phyloP scores from a whole-genome alignment of 2,888 invertebrate species.

The Philonicus albiceps region DNA sequence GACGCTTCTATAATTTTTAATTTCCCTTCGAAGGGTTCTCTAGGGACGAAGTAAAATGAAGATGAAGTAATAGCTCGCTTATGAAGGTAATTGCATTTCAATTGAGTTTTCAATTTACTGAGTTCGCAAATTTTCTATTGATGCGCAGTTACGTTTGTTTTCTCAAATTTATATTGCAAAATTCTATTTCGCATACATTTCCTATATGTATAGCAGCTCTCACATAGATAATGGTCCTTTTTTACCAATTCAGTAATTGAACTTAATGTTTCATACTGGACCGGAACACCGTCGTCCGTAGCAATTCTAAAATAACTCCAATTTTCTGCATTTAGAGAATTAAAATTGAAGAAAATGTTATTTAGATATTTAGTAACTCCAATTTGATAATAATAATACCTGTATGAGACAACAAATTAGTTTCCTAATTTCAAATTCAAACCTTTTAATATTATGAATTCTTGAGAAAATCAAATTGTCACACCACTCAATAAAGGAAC shows the following conservation, averaged over 20 bases:
- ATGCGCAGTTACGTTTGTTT: neutral
- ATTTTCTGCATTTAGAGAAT: neutral
- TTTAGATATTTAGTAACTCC: no score
- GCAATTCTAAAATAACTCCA: neutral
- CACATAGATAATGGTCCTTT: neutral
- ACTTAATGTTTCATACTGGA: neutral
- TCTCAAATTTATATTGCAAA: neutral
- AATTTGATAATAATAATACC: no score
- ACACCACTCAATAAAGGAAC: no score
- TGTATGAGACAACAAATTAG: no score
- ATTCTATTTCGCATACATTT: neutral
- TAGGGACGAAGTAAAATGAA: neutral
- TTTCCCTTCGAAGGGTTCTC: constrained; percentile 2
- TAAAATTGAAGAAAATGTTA: neutral
- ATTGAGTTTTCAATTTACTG: constrained; percentile 2
- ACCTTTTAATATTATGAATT: no score
- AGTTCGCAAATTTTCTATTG: neutral
- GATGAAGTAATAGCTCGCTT: neutral
- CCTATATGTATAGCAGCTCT: neutral
- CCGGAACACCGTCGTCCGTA: neutral
- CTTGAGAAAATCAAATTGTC: no score
- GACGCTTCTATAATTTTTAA: constrained; percentile 20
- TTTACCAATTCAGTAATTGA: neutral
- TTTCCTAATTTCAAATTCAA: no score
- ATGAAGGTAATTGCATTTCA: constrained; percentile 10